phyloP scores from a whole-genome alignment of 2,113 vertebrate species.

The Cettia cetti region DNA sequence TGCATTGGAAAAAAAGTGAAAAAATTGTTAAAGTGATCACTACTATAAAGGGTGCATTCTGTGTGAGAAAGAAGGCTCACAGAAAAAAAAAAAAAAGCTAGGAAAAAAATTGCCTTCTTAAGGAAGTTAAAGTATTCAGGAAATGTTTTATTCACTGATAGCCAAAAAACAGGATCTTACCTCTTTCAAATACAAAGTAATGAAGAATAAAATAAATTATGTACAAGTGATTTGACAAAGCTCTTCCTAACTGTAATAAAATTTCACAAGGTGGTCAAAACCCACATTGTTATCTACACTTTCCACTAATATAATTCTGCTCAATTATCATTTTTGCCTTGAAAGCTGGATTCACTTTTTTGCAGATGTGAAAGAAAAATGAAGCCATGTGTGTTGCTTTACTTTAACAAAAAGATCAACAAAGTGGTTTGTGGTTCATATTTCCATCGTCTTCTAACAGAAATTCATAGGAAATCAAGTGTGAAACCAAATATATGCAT shows the following conservation, averaged over 20 bases:
- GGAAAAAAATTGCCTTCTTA: constrained; percentile 37
- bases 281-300: constrained; percentile 72
- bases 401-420: not conserved
- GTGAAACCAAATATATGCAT: not conserved
- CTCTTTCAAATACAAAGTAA: constrained; percentile 52
- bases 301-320: constrained; percentile 51
- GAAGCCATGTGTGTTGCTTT: not conserved
- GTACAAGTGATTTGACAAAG: constrained; percentile 56
- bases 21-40: constrained; percentile 37
- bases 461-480: constrained; percentile 36
- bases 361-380: constrained; percentile 42
- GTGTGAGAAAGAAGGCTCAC: constrained; percentile 33
- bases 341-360: constrained; percentile 46
- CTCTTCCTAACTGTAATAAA: constrained; percentile 68
- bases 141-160: constrained; percentile 82
- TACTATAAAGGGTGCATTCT: constrained; percentile 41
- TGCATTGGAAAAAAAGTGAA: not conserved
- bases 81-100: constrained; percentile 34
- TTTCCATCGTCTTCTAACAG: constrained; percentile 63
- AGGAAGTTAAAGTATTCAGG: constrained; percentile 76
- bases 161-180: constrained; percentile 64
- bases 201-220: constrained; percentile 64
- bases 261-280: constrained; percentile 70
- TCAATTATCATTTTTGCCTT: constrained; percentile 52
- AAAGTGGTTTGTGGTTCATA: constrained; percentile 38